These are phyloP conservation scores for Falco berigora DNA, from an alignment of 2,797 vertebrate genomes.

Conservation along the genomic window DNA sequence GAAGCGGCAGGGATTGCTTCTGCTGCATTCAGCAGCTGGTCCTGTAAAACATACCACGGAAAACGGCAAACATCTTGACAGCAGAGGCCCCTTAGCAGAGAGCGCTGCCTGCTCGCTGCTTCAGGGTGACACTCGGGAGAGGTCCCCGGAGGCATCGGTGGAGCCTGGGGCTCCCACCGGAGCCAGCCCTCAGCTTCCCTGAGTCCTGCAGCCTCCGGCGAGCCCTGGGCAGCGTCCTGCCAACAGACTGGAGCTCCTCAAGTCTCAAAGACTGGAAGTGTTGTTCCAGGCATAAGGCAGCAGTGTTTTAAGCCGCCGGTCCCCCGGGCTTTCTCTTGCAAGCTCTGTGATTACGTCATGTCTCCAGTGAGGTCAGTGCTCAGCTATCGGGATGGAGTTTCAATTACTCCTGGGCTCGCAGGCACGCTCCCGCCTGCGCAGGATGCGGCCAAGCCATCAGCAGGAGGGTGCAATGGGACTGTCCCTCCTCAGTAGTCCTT, in stretches of 20 bases:
- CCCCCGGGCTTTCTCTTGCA: background rate
- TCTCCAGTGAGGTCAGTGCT: constrained; percentile 44
- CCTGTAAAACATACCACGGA: background rate
- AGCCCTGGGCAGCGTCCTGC: background rate
- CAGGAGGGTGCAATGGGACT: background rate
- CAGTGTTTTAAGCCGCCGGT: background rate
- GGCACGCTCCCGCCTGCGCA: fast-evolving
- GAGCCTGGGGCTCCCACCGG: background rate
- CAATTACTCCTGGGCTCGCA: background rate
- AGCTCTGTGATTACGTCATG: constrained; percentile 26
- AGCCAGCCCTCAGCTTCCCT: background rate
- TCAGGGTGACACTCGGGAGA: fast-evolving
- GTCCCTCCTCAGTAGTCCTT: background rate
- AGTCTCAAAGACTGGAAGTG: constrained; percentile 25
- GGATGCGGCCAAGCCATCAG: background rate
- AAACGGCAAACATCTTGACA: background rate
- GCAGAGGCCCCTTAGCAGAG: background rate
- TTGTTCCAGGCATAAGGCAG: constrained; percentile 65
- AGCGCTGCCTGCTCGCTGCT: background rate
- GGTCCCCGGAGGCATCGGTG: background rate
- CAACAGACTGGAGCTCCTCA: background rate
- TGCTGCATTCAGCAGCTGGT: background rate
- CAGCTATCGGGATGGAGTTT: background rate
- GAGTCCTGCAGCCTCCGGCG: fast-evolving
- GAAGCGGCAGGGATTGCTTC: background rate